Conservation (phyloP, 1,140 invertebrate species). For the Acyrthosiphon pisum region DNA sequence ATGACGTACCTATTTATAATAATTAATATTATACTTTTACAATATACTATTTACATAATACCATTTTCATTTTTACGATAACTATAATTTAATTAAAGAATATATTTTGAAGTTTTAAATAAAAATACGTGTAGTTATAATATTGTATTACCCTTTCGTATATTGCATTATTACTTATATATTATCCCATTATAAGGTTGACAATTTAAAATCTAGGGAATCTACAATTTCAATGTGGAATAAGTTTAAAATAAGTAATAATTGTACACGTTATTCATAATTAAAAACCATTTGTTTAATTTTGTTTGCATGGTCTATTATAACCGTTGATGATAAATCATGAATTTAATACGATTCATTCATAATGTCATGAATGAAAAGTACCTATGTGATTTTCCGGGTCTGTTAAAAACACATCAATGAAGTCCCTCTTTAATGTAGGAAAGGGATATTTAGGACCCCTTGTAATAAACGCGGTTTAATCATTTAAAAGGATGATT, state of each 20-base stretch:
- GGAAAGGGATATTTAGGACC: conserved; percentile 3
- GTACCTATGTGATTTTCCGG: not conserved
- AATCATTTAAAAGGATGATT: conserved; percentile 50
- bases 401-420: conserved; percentile 34
- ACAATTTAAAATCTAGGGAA: not conserved
- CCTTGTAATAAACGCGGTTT: conserved; percentile 39
- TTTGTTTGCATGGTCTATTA: not conserved
- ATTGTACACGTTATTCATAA: not conserved
- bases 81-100: not conserved
- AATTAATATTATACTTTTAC: not conserved
- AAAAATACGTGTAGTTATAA: not conserved
- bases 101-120: not conserved
- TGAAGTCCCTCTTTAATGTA: conserved; percentile 21
- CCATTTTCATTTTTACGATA: not conserved
- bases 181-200: not conserved
- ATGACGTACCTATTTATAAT: not conserved
- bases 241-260: not conserved
- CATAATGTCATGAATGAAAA: not conserved
- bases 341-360: not conserved
- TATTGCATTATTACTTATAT: not conserved
- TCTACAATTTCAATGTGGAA: not conserved
- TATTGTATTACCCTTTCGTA: not conserved
- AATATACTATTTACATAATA: not conserved
- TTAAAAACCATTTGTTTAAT: not conserved
- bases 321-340: not conserved